Conservation (phyloP, 1,140 invertebrate genomes). For the Mya arenaria region DNA sequence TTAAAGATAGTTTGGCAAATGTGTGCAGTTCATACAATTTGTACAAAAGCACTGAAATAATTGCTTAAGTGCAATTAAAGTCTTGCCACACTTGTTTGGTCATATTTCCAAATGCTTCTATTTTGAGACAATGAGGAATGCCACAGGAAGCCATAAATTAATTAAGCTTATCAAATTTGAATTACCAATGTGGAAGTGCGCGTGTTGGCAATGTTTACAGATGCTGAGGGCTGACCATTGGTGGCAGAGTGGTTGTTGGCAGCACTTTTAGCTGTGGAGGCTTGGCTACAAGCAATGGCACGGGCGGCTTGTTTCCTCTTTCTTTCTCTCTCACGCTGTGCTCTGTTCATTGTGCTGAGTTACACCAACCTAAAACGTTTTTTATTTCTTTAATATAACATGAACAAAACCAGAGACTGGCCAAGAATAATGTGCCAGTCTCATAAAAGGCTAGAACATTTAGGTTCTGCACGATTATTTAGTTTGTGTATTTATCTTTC, state of each 20-base stretch:
- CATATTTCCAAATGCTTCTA: neutral
- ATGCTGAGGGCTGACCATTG: conserved; percentile 1
- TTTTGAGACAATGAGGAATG: neutral
- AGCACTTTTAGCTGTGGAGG: conserved; percentile 32
- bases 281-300: too few species aligned
- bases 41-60: neutral
- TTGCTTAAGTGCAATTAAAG: neutral
- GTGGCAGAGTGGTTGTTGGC: conserved; percentile 17
- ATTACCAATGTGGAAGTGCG: conserved; percentile 30
- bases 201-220: conserved; percentile 4
- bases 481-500: too few species aligned
- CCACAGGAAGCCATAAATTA: neutral
- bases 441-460: too few species aligned
- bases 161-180: conserved; percentile 14
- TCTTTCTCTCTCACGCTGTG: conserved; percentile 27
- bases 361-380: conserved; percentile 17
- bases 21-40: neutral
- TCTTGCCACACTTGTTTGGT: conserved; percentile 6
- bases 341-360: conserved; percentile 16
- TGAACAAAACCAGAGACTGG: conserved; percentile 20
- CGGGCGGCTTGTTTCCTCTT: conserved; percentile 14
- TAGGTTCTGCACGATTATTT: too few species aligned
- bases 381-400: conserved; percentile 13
- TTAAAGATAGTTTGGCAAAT: neutral
- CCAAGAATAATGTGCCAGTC: too few species aligned